Percentiles rank a stretch among this genome's conserved stretches.
Evolutionary conservation across 2,113 vertebrate genomes (phyloP).

Genomic region (Psilopsiagon aurifrons): DNA sequence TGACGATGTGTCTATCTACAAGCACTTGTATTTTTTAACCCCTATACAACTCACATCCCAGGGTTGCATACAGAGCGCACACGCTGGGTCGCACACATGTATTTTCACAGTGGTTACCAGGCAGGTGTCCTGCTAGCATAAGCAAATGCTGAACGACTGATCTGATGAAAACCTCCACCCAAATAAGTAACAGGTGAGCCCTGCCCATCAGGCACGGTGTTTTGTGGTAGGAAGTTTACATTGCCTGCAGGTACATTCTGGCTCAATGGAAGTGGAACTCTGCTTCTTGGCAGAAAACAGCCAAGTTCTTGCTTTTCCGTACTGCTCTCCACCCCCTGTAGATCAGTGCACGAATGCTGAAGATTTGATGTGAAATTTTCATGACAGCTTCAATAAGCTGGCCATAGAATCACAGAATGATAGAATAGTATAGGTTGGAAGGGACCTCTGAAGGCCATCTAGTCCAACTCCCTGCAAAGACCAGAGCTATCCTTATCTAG

Average conservation of each 20-base stretch:
- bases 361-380: neutral
- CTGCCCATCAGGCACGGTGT: neutral
- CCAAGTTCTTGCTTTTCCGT: neutral
- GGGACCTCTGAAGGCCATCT: neutral
- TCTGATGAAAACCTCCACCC: neutral
- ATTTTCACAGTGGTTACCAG: constrained; percentile 1
- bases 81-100: neutral
- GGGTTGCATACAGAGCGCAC: neutral
- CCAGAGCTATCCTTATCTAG: neutral
- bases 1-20: fast-evolving
- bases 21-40: neutral
- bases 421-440: neutral
- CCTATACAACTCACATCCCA: neutral
- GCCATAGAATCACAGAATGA: neutral
- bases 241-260: fast-evolving
- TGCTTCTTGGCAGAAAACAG: neutral
- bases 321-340: neutral
- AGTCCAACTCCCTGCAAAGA: neutral
- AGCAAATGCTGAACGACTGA: neutral
- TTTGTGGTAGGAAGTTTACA: neutral
- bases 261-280: neutral
- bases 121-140: constrained; percentile 24
- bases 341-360: neutral
- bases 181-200: neutral
- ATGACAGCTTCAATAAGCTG: neutral